Base-by-base conservation (phyloP, 2,888 invertebrate genomes). In the Uropetala carovei region DNA sequence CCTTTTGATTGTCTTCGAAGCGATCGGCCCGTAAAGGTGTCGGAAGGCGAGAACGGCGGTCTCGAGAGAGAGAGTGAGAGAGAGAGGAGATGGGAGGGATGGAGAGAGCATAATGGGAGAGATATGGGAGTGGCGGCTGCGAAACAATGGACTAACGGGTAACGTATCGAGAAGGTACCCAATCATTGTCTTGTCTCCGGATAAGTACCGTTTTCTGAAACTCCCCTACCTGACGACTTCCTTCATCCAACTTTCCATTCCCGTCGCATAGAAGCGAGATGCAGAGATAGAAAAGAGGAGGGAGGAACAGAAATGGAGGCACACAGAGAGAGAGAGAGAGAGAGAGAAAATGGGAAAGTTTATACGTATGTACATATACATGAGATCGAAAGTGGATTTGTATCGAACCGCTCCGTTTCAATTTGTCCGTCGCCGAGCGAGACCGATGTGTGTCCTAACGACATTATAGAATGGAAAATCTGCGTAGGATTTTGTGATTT, bases 91-190 rank as follows among this genome's bases (percentile, higher is more conserved):
- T 43, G 83, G 18, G 83, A 10, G 83, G n/a, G 64, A 64, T 9
- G 64, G 64, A 64, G n/a, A 64, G 56, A 56, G 43, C 43, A 43
- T n/a, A 83, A 57, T 43, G 83, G 43, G 8, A 83, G 83, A 43
- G 83, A 14, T 10, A 57, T n/a, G 83, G 43, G 43, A 43, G 89
- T n/a, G 64, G 64, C 64, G 13, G 27, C 27, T 18, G 11, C 7
- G 68, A 89, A 60, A 89, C 89, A 89, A 89, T 89, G 89, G 89
- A 10, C 64, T 89, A 89, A 89, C 89, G 89, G 89, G 43, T 64
- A 11, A 30, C 43, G 30, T 56, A 64, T 89, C 89, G 64, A 64
- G 64, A 43, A 43, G 89, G 58, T 27, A 59, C 60, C 59, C 18
- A 59, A 86, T 86, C 86, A 86, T 60, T 86, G 86, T 86, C 86